A percentile compares a stretch with the other conserved stretches of the same genome.
phyloP scores from a whole-genome alignment of 2,888 invertebrate species.

The Chymomyza fuscimana region DNA sequence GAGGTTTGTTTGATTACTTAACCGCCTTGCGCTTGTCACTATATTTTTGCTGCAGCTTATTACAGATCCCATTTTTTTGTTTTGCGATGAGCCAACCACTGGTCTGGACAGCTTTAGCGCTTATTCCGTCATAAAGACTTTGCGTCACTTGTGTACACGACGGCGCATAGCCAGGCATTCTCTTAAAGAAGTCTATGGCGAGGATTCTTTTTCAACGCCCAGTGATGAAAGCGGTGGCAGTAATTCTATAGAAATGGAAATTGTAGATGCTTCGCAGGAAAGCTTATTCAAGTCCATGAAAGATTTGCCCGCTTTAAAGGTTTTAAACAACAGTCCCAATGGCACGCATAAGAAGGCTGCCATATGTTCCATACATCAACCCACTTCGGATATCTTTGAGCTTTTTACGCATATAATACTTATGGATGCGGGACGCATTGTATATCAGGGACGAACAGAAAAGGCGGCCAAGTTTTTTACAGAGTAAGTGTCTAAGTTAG shows the following conservation, averaged over 20 bases:
- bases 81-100: constrained; percentile 96
- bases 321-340: constrained; percentile 65
- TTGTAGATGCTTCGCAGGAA: constrained; percentile 49
- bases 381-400: constrained; percentile 91
- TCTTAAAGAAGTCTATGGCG: constrained; percentile 69
- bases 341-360: constrained; percentile 83
- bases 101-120: constrained; percentile 95
- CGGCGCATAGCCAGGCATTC: constrained; percentile 77
- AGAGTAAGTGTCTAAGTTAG: constrained; percentile 81
- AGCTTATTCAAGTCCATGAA: constrained; percentile 48
- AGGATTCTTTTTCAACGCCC: constrained; percentile 62
- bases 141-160: constrained; percentile 82
- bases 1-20: constrained; percentile 82
- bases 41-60: constrained; percentile 82
- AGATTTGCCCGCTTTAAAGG: constrained; percentile 60
- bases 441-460: constrained; percentile 88
- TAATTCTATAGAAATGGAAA: constrained; percentile 77
- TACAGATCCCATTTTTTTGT: constrained; percentile 92
- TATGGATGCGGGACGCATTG: constrained; percentile 88
- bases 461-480: constrained; percentile 86
- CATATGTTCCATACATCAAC: constrained; percentile 94
- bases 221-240: constrained; percentile 54
- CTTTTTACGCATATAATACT: constrained; percentile 90
- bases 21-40: neutral
- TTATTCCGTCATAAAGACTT: constrained; percentile 86